Evolutionary conservation across 2,888 invertebrate genomes (phyloP).

Genomic region (Caenorhabditis sp.): DNA sequence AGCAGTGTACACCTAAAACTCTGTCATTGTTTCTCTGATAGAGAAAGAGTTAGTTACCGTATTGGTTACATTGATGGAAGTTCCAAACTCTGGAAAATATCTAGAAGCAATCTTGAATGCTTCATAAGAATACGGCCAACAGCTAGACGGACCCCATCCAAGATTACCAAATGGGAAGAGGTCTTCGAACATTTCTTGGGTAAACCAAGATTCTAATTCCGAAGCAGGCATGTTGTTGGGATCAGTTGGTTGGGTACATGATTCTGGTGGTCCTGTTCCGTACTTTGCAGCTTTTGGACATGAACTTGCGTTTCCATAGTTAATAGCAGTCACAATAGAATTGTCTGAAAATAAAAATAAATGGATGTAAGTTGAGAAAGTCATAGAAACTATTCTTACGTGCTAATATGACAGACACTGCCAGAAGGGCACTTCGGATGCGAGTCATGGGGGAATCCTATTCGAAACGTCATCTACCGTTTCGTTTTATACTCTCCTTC

Average conservation of each 20-base stretch:
- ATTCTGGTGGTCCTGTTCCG: slow-evolving; percentile 70
- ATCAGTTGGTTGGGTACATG: slow-evolving; percentile 72
- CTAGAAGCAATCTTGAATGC: slow-evolving; percentile 78
- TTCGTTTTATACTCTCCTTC: slow-evolving; percentile 41
- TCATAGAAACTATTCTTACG: slow-evolving; percentile 11
- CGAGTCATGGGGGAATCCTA: slow-evolving; percentile 36
- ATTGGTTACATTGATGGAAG: slow-evolving; percentile 70
- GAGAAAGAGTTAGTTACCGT: slow-evolving; percentile 49
- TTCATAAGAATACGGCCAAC: slow-evolving; percentile 80
- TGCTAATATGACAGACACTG: slow-evolving; percentile 23
- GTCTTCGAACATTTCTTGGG: slow-evolving; percentile 77
- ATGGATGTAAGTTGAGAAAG: neutral
- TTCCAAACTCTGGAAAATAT: slow-evolving; percentile 80
- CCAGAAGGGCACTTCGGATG: slow-evolving; percentile 20
- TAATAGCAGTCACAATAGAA: slow-evolving; percentile 48
- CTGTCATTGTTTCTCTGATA: neutral
- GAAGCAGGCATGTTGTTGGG: slow-evolving; percentile 75
- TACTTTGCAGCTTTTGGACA: slow-evolving; percentile 70
- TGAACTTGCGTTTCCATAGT: slow-evolving; percentile 53
- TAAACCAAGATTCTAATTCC: slow-evolving; percentile 77
- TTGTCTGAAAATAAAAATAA: slow-evolving; percentile 44
- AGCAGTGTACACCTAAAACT: slow-evolving; percentile 69
- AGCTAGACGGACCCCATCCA: slow-evolving; percentile 78
- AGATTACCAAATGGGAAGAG: slow-evolving; percentile 80
- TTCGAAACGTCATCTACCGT: neutral